A percentile compares a stretch with the other conserved stretches of the same genome.
phyloP scores from a whole-genome alignment of 1,140 invertebrate species.

The Halyomorpha halys region DNA sequence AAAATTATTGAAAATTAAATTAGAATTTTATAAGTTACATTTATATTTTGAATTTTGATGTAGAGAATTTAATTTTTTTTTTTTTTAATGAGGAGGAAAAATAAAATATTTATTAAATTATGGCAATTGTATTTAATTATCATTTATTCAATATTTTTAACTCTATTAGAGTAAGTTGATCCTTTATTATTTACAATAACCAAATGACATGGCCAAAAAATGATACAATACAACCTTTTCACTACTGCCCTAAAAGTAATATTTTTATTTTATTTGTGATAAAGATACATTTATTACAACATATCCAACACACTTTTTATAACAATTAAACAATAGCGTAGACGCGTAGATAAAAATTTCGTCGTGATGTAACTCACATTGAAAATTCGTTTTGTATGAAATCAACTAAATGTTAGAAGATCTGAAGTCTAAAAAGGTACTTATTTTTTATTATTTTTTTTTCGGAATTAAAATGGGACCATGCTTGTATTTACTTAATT shows the following conservation, averaged over 20 bases:
- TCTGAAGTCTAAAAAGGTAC: slow-evolving; percentile 11
- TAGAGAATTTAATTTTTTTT: too few relatives aligned
- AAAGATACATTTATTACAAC: slow-evolving; percentile 3
- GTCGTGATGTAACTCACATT: background rate
- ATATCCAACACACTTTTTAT: background rate
- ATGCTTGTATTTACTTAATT: background rate
- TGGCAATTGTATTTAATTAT: slow-evolving; percentile 13
- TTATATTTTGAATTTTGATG: too few relatives aligned
- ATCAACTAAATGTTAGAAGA: slow-evolving; percentile 13
- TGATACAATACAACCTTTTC: slow-evolving; percentile 14
- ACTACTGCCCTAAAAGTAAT: slow-evolving; percentile 6
- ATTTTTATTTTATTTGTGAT: slow-evolving; percentile 1
- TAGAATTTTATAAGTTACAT: too few relatives aligned
- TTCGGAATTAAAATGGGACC: background rate
- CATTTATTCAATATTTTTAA: slow-evolving; percentile 16
- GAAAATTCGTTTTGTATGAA: background rate
- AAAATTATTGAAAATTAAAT: too few relatives aligned
- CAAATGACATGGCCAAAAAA: slow-evolving; percentile 13
- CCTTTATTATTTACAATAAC: slow-evolving; percentile 14
- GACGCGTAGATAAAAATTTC: background rate
- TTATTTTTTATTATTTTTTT: too few relatives aligned
- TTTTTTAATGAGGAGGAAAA: too few relatives aligned
- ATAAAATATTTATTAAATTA: too few relatives aligned
- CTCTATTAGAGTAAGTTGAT: slow-evolving; percentile 16
- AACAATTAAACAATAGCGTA: slow-evolving; percentile 2